These are phyloP conservation scores for Entelurus aequoreus DNA, from an alignment of 2,113 vertebrate genomes.

Conservation along the genomic window DNA sequence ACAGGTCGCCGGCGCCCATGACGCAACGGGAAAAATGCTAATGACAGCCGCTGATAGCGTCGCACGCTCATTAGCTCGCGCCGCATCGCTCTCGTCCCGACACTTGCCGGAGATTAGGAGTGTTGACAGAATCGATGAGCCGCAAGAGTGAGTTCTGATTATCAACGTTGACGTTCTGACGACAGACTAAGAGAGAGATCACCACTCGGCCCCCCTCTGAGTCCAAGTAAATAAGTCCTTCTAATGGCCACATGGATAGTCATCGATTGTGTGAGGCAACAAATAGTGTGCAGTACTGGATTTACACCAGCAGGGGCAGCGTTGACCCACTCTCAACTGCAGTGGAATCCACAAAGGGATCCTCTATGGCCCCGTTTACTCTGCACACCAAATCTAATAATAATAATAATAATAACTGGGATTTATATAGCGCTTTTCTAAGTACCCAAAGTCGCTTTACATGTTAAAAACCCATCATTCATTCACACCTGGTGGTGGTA, in stretches of 20 bases:
- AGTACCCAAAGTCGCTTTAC: no score
- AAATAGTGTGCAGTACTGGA: no score
- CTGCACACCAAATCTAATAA: no score
- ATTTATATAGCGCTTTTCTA: no score
- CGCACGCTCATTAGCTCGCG: conserved; percentile 15
- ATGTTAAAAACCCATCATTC: no score
- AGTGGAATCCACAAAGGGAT: no score
- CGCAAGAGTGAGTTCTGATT: background rate
- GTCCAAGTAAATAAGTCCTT: background rate
- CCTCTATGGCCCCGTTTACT: no score
- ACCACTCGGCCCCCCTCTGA: background rate
- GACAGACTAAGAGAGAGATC: conserved; percentile 1
- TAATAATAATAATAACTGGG: no score
- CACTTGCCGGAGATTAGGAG: conserved; percentile 8
- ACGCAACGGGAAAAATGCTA: conserved; percentile 23
- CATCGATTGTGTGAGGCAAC: background rate
- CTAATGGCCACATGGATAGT: background rate
- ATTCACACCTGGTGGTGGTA: no score
- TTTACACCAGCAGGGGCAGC: no score
- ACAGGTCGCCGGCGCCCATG: conserved; percentile 35
- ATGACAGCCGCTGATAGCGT: conserved; percentile 38
- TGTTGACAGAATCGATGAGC: background rate
- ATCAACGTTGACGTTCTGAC: background rate
- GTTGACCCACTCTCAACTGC: no score
- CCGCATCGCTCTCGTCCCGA: background rate